Evolutionary conservation across 2,888 invertebrate species (phyloP).

Genomic region (Agonopterix subpropinquella): DNA sequence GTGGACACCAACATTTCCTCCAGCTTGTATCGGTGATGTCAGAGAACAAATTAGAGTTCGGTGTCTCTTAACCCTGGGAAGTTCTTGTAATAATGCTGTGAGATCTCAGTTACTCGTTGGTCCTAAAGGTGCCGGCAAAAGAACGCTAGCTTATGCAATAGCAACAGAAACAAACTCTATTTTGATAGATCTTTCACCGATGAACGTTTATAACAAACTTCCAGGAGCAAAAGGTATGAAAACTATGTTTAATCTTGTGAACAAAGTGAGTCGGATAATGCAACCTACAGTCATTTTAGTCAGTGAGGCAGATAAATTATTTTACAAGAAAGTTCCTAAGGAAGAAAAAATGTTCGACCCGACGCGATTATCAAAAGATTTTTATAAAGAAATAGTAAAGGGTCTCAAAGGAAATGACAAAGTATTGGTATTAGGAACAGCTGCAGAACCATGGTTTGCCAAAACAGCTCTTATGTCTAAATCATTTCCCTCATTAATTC

Average conservation of each 20-base stretch:
- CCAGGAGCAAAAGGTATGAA: constrained; percentile 80
- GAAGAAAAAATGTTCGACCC: constrained; percentile 80
- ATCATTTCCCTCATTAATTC: constrained; percentile 74
- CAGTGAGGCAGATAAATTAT: constrained; percentile 80
- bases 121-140: constrained; percentile 82
- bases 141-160: constrained; percentile 81
- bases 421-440: constrained; percentile 81
- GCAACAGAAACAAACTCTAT: constrained; percentile 85
- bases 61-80: constrained; percentile 76
- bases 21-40: constrained; percentile 76
- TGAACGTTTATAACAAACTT: constrained; percentile 81
- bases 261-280: constrained; percentile 78
- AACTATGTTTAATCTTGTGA: constrained; percentile 79
- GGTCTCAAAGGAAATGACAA: constrained; percentile 79
- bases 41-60: constrained; percentile 76
- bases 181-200: constrained; percentile 84
- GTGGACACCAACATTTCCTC: constrained; percentile 65
- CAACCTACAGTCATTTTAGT: constrained; percentile 86
- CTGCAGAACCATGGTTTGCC: constrained; percentile 80
- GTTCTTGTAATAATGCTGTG: constrained; percentile 49
- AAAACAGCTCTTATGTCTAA: constrained; percentile 62
- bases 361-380: constrained; percentile 79
- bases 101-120: constrained; percentile 82
- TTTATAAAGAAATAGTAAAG: constrained; percentile 82
- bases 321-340: constrained; percentile 79